These are phyloP conservation scores for Corythornis madagascariensis DNA, from an alignment of 2,113 vertebrate species.

Conservation along the genomic window DNA sequence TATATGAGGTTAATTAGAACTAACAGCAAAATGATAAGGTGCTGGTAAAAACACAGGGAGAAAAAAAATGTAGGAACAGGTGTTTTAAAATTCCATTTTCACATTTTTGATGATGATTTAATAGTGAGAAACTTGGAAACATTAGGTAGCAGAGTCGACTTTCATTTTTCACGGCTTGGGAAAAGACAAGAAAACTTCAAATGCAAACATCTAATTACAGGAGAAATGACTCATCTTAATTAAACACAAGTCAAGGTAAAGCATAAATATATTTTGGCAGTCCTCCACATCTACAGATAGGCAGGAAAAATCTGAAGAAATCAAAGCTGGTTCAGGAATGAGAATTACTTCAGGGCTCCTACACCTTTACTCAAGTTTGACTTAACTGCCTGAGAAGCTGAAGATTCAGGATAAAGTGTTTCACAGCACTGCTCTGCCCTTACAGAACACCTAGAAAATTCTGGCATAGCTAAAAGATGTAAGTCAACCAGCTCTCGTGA, in stretches of 20 bases:
- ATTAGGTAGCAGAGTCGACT: not conserved
- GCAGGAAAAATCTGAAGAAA: not conserved
- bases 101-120: not conserved
- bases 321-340: not conserved
- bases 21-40: not conserved
- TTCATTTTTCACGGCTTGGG: not conserved
- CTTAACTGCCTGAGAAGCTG: not conserved
- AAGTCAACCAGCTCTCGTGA: not conserved
- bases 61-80: not conserved
- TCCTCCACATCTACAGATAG: not conserved
- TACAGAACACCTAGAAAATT: not conserved
- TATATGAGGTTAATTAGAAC: not conserved
- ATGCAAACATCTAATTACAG: not conserved
- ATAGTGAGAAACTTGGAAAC: not conserved
- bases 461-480: not conserved
- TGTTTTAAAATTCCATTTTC: not conserved
- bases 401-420: not conserved
- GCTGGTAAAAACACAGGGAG: not conserved
- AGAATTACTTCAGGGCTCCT: not conserved
- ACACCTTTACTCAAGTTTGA: not conserved
- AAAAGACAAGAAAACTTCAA: not conserved
- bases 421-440: not conserved
- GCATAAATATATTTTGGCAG: not conserved
- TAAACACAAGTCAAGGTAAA: not conserved
- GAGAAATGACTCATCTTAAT: not conserved